These are phyloP conservation scores for Orchesella flavescens DNA, from an alignment of 2,888 invertebrate species.

Conservation along the genomic window DNA sequence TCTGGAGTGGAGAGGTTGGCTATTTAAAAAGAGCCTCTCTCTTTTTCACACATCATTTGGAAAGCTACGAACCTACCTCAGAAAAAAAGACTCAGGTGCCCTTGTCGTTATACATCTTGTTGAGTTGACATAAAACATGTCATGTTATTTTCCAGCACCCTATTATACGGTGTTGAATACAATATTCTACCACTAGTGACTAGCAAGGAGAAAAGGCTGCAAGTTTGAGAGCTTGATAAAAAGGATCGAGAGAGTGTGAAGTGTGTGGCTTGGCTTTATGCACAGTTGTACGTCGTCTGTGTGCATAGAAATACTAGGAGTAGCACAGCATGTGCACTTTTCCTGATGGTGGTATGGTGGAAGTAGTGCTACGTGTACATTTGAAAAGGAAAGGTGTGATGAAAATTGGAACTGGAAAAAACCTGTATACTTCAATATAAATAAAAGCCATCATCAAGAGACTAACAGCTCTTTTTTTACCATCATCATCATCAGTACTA, in stretches of 20 bases:
- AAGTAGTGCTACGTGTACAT: neutral
- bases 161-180: no score
- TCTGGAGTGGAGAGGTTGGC: no score
- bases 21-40: no score
- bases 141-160: neutral
- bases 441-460: constrained; percentile 9
- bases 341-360: neutral
- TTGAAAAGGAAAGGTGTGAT: constrained; percentile 17
- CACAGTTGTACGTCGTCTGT: no score
- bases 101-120: constrained; percentile 42
- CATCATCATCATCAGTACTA: neutral
- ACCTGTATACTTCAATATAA: neutral
- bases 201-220: no score
- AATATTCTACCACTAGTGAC: no score
- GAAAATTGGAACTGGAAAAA: constrained; percentile 12
- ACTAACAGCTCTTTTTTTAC: neutral
- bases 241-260: no score
- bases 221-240: no score
- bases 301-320: no score
- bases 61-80: no score
- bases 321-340: no score
- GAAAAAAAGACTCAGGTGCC: constrained; percentile 41
- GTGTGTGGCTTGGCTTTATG: no score
- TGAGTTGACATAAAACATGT: constrained; percentile 36
- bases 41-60: neutral